Evolutionary conservation across 1,140 invertebrate genomes (phyloP), one percentile per base, ranked within the genome.

Genomic region (Eupeodes corollae): DNA sequence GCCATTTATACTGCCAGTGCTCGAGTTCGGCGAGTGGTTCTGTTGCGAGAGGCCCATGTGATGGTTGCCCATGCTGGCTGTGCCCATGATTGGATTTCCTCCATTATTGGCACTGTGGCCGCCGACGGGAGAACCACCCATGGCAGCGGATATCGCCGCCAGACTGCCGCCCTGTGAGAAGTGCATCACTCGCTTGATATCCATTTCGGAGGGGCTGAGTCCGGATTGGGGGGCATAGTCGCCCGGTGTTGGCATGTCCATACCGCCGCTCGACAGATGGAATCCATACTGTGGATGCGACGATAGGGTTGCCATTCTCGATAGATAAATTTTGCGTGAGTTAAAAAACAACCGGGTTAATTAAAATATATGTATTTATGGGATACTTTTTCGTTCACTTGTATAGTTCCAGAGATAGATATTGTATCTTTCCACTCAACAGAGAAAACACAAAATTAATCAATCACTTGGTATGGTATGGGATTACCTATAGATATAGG

Each of bases 241-340:
- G 16, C 57, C 56, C 0, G 58, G 58, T 10, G 58, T 57, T 18
- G 58, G 61, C 39, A 64, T 52, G 45, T 68, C 65, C 44, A 68
- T 44, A 6, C 64, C 61, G 26, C 63, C 61, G 14, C 57, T 50
- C 14, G 58, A 52, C 54, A 67, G 34, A 47, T 67, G 64, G 51
- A 67, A 68, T 34, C 65, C 65, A 49, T 68, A 68, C 43, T 67
- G 67, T 42, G 64, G 62, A 55, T 68, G 65, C 40, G 65, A 57
- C 18, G 63, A 66, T 53, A 66, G 55, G 31, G 63, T 60, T 44
- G 63, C 63, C 63, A 66, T 66, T 26, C 21, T 26, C 21, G 21
- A 26, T 26, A 26, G 21, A 26, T 26, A 26, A 26, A 26, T 26
- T 26, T 26, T 26, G 21, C 3, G 21, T 26, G 21, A 26, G 21